Evolutionary conservation across 2,113 vertebrate species (phyloP), one percentile per base, ranked within the genome.

Genomic region (Odontesthes bonariensis): DNA sequence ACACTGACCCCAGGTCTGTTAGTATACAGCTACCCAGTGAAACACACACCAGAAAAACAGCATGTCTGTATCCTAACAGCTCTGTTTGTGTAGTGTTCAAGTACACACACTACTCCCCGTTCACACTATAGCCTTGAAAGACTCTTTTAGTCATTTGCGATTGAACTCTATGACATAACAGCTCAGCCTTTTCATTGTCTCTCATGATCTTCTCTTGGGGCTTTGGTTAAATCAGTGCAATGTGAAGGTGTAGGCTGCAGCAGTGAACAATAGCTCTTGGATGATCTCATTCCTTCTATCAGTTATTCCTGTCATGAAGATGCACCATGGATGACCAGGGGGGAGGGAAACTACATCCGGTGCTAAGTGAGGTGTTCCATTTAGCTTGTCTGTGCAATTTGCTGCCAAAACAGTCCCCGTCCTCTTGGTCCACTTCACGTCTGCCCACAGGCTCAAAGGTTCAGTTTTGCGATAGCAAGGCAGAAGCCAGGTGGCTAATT

Each of bases 401-500:
- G 44, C 57, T 78, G 78, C 82, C 73, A 82, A 69, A 74, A 53
- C 59, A 55, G 16, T 62, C 33, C 69, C 57, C 63, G 19, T 79
- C 47, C 55, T 73, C 71, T 66, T 65, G 64, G 76, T 71, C 66
- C 63, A 47, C 60, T 71, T 64, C 80, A 69, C 68, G 38, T 55
- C 51, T 65, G 82, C 69, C 61, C 71, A 52, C 33, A 11, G 70
- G 67, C 77, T 78, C 69, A 83, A 82, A 72, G 49, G 33, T 44
- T 53, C 33, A 13, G 54, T 75, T 77, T 83, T 76, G 71, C 52
- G 81, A 89, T 73, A 44, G 63, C 44, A 72, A 40, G 70, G 68
- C 73, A 63, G 72, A 20, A 61, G 79, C 87, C 86, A 87, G 86
- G 86, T 88, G 89, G 87, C 75, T 91, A 83, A 91, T 90, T 91